Evolutionary conservation across 2,113 vertebrate species (phyloP).

Genomic region (Thinocorus orbignyianus): DNA sequence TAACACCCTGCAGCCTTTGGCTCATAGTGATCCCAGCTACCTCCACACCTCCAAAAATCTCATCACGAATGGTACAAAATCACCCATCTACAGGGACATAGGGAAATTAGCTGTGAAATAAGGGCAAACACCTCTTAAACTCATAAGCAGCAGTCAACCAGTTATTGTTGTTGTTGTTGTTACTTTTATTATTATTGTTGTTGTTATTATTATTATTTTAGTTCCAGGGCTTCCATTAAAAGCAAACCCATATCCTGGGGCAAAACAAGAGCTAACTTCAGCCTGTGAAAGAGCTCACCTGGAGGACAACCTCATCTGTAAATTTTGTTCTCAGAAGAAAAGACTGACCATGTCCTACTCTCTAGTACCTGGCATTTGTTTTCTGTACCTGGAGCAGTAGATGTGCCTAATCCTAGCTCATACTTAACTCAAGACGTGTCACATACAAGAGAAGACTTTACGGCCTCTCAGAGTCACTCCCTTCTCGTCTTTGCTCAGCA

Average conservation of each 20-base stretch:
- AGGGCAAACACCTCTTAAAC: background rate
- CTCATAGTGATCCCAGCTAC: background rate
- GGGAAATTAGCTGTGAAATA: background rate
- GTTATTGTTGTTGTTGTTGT: background rate
- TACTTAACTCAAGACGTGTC: background rate
- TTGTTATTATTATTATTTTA: background rate
- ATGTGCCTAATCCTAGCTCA: background rate
- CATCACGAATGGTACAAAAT: background rate
- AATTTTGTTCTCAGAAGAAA: background rate
- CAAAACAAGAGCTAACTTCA: background rate
- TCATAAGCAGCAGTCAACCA: background rate
- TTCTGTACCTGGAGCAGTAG: background rate
- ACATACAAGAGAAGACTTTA: background rate
- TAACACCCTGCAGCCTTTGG: background rate
- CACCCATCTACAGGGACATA: background rate
- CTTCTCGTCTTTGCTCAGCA: background rate
- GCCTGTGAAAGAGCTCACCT: background rate
- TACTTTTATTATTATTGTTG: background rate
- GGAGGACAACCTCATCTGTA: background rate
- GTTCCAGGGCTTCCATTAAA: background rate
- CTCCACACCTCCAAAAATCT: background rate
- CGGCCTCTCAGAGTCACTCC: background rate
- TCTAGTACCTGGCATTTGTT: background rate
- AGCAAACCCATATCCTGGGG: background rate
- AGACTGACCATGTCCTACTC: background rate